Evolutionary conservation across 2,113 vertebrate genomes (phyloP).

Genomic region (Perca flavescens): DNA sequence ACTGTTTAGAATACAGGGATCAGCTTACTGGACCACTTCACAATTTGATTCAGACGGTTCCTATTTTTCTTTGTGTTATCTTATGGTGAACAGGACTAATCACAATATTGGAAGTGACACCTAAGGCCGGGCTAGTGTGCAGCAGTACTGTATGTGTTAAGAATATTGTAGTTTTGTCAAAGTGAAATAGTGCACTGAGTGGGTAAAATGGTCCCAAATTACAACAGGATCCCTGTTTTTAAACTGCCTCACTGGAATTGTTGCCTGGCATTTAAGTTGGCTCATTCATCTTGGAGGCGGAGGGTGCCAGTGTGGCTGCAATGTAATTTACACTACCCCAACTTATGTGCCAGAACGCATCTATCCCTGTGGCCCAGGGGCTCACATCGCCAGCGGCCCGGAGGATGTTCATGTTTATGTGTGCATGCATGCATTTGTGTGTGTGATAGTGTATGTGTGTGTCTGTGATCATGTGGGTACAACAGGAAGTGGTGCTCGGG

Average conservation of each 20-base stretch:
- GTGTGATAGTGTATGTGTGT: constrained; percentile 35
- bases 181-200: constrained; percentile 36
- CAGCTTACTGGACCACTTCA: too few species aligned
- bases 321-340: constrained; percentile 75
- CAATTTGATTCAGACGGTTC: too few species aligned
- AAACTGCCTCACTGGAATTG: constrained; percentile 56
- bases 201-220: constrained; percentile 73
- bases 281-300: constrained; percentile 67
- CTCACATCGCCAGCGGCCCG: constrained; percentile 54
- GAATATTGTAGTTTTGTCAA: constrained; percentile 27
- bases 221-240: constrained; percentile 80
- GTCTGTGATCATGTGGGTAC: constrained; percentile 67
- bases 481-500: constrained; percentile 74
- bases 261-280: constrained; percentile 66
- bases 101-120: background rate
- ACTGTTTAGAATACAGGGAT: too few species aligned
- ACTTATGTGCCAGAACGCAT: constrained; percentile 67
- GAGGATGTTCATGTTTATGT: constrained; percentile 65
- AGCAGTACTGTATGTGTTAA: background rate
- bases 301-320: constrained; percentile 73
- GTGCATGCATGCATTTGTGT: constrained; percentile 13
- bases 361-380: constrained; percentile 63
- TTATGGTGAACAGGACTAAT: background rate
- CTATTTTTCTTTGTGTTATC: background rate
- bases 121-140: background rate